Conservation (phyloP, 2,888 invertebrate species). For the Dione juno region DNA sequence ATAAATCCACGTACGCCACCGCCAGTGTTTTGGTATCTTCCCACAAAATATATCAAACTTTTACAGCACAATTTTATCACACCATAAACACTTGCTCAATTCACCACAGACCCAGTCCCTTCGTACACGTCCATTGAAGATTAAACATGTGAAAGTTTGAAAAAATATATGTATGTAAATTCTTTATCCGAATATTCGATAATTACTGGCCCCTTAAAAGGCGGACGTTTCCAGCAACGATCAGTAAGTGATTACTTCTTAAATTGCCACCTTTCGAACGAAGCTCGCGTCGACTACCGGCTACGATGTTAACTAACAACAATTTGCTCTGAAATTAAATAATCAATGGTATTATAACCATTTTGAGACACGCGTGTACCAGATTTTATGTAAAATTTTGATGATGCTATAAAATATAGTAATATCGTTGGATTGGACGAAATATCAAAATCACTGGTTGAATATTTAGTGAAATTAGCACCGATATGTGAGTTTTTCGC, state of each 20-base stretch:
- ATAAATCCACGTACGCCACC: conserved; percentile 89
- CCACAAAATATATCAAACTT: conserved; percentile 51
- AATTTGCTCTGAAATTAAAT: conserved; percentile 42
- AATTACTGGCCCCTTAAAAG: conserved; percentile 75
- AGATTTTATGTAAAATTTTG: not conserved
- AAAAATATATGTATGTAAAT: conserved; percentile 68
- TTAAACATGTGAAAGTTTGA: conserved; percentile 61
- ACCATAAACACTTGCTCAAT: conserved; percentile 15
- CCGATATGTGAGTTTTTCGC: not conserved
- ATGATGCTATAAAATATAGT: not conserved
- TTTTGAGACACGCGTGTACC: conserved; percentile 38
- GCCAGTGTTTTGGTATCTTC: conserved; percentile 81
- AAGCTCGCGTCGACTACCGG: conserved; percentile 58
- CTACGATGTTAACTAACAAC: conserved; percentile 42
- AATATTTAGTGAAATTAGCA: not conserved
- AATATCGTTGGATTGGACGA: not conserved
- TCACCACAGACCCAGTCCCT: conserved; percentile 20
- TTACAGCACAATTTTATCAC: conserved; percentile 31
- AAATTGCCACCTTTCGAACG: conserved; percentile 61
- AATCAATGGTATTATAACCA: conserved; percentile 39
- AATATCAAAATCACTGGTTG: not conserved
- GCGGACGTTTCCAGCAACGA: conserved; percentile 67
- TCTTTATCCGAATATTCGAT: conserved; percentile 62
- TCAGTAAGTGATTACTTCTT: conserved; percentile 75
- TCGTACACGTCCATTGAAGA: conserved; percentile 1